Evolutionary conservation across 2,888 invertebrate species (phyloP), one percentile per base, ranked within the genome.

Genomic region (Amiota mariae): DNA sequence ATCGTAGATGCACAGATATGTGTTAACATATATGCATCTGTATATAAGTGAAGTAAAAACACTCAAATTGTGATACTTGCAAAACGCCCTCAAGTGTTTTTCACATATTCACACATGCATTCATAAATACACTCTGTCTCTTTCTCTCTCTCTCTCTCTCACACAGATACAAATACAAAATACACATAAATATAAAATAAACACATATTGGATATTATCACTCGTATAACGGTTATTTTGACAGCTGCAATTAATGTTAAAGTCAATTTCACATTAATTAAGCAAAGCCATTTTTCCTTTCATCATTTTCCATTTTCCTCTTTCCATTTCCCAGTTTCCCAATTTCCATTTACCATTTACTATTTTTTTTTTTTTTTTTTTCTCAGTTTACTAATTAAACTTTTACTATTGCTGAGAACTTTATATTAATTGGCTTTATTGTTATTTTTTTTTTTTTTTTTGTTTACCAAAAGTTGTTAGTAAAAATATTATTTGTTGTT

Each of bases 61-160:
- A 57, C 9, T 13, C 36, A 36, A 36, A 36, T 36, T 36, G 36
- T 36, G 36, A 36, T 36, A 36, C 8, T 36, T 36, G 6, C 36
- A 6, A 36, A 36, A 36, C 36, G 15, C n/a, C 57, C 18, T 57
- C 15, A 46, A 20, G 51, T 64, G 10, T 57, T 57, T 54, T 54
- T 54, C 72, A 74, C 76, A 76, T 77, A 79, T 78, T 82, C 79
- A 74, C 36, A 36, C 36, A 6, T 36, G 36, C 36, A 36, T 6
- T 36, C 3, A 2, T 74, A 85, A 82, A 82, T 80, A 75, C 73
- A 73, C 70, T 72, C 83, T 83, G n/a, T n/a, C n/a, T n/a, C n/a
- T n/a, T n/a, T n/a, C n/a, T n/a, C n/a, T n/a, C n/a, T n/a, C n/a
- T n/a, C n/a, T 24, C 24, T 2, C 24, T 24, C 1, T 2, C 24